phyloP scores from a whole-genome alignment of 23 tunicate species.

The Phallusia fumigata region DNA sequence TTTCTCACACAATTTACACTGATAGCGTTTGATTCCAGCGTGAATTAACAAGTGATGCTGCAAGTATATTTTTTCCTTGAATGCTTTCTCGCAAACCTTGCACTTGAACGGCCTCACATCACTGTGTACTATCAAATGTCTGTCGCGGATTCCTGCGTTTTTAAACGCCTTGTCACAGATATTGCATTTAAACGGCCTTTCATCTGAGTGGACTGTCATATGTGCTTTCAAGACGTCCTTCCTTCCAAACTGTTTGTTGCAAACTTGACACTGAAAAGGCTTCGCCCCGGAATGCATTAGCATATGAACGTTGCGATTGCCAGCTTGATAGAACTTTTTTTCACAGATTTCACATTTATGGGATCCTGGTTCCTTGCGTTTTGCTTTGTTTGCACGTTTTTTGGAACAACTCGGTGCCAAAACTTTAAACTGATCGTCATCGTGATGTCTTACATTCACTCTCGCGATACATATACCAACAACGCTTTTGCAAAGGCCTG shows the following conservation, averaged over 20 bases:
- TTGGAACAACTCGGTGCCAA: too few relatives aligned
- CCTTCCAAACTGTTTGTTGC: constrained; percentile 8
- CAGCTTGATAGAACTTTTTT: not conserved
- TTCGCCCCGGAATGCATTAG: not conserved
- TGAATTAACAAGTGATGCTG: constrained; percentile 13
- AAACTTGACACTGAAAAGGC: constrained; percentile 14
- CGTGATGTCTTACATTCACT: too few relatives aligned
- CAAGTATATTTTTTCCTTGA: too few relatives aligned
- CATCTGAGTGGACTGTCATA: constrained; percentile 3
- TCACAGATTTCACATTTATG: constrained; percentile 4
- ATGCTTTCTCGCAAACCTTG: not conserved
- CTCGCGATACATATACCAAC: too few relatives aligned
- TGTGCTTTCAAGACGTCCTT: not conserved
- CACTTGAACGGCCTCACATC: too few relatives aligned
- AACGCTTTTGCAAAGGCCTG: too few relatives aligned
- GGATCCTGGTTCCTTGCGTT: too few relatives aligned
- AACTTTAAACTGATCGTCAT: too few relatives aligned
- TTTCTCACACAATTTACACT: too few relatives aligned
- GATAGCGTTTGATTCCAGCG: constrained; percentile 15
- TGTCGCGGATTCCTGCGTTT: too few relatives aligned
- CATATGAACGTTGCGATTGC: not conserved
- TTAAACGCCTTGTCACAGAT: constrained; percentile 2
- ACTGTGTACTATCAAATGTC: too few relatives aligned
- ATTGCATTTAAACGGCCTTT: constrained; percentile 10
- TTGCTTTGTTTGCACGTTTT: too few relatives aligned